These are phyloP conservation scores for Triops cancriformis DNA, from an alignment of 1,140 invertebrate species.

Conservation along the genomic window DNA sequence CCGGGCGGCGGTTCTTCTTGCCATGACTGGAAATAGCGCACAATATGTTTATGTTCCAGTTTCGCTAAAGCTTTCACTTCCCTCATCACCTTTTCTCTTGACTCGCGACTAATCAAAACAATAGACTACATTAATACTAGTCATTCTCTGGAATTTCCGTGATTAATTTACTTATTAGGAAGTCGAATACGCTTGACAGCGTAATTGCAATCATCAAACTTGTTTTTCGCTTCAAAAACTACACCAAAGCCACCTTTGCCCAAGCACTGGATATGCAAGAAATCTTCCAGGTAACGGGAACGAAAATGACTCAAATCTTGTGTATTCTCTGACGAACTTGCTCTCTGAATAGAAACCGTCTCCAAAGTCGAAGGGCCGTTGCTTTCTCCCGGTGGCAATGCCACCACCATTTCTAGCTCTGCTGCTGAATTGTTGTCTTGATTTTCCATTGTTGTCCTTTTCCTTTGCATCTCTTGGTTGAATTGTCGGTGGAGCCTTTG, in stretches of 20 bases:
- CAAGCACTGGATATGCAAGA: conserved; percentile 70
- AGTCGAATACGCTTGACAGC: conserved; percentile 89
- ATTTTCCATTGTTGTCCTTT: neutral
- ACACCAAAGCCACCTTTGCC: conserved; percentile 94
- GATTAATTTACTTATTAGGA: conserved; percentile 58
- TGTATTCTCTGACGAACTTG: neutral
- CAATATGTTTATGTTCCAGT: conserved; percentile 88
- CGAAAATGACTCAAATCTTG: conserved; percentile 34
- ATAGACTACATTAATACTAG: conserved; percentile 33
- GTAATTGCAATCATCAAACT: conserved; percentile 88
- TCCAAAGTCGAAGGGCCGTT: neutral
- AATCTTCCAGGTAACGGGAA: conserved; percentile 76
- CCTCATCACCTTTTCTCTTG: conserved; percentile 75
- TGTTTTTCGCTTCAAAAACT: conserved; percentile 91
- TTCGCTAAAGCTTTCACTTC: conserved; percentile 90
- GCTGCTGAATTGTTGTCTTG: neutral
- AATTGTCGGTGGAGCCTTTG: neutral
- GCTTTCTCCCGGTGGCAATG: neutral
- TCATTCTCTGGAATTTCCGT: neutral
- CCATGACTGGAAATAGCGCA: conserved; percentile 91
- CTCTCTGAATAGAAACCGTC: neutral
- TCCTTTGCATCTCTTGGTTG: neutral
- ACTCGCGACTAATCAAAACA: conserved; percentile 50
- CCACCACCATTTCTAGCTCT: neutral
- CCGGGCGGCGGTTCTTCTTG: conserved; percentile 75